Conservation (phyloP, 2,113 vertebrate species). For the Toxotes jaculatrix region DNA sequence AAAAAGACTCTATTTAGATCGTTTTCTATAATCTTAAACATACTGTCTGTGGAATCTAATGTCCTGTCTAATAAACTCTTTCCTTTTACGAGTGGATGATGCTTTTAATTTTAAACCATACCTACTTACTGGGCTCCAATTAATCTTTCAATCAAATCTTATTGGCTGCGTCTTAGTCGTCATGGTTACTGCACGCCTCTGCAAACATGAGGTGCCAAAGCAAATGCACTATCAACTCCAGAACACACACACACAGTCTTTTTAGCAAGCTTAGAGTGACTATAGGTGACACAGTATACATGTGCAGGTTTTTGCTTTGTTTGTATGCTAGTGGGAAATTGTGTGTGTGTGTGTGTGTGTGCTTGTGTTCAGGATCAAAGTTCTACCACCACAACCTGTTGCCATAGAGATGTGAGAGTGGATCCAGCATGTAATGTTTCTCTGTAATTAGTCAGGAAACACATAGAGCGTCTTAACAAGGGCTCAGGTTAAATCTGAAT, state of each 20-base stretch:
- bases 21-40: too few relatives aligned
- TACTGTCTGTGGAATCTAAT: neutral
- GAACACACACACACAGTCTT: neutral
- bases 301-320: neutral
- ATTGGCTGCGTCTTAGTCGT: slow-evolving; percentile 39
- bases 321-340: neutral
- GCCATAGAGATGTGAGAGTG: slow-evolving; percentile 53
- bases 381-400: slow-evolving; percentile 48
- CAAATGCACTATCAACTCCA: slow-evolving; percentile 4
- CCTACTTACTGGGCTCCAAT: neutral
- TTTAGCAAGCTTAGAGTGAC: neutral
- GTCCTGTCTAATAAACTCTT: neutral
- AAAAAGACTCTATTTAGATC: too few relatives aligned
- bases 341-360: neutral
- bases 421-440: slow-evolving; percentile 33
- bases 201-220: slow-evolving; percentile 32
- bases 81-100: neutral
- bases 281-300: neutral
- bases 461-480: neutral
- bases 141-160: slow-evolving; percentile 25
- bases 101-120: neutral
- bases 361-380: slow-evolving; percentile 32
- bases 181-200: slow-evolving; percentile 50
- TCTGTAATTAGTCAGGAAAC: slow-evolving; percentile 25
- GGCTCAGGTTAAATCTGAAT: slow-evolving; percentile 4